phyloP scores from a whole-genome alignment of 2,888 invertebrate species.

The Lasioglossum morio region DNA sequence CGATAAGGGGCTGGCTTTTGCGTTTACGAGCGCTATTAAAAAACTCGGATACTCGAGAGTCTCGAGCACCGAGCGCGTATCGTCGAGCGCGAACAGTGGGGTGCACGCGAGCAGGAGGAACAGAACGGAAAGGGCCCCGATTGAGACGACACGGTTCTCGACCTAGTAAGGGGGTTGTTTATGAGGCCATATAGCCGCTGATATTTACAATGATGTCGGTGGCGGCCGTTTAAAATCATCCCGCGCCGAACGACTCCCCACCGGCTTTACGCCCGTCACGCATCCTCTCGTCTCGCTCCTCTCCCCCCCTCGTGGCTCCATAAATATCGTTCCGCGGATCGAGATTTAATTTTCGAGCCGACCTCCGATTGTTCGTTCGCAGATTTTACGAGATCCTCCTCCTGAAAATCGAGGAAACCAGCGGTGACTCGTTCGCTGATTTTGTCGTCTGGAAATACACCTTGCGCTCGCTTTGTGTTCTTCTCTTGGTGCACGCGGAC shows the following conservation, averaged over 20 bases:
- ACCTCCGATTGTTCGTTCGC: slow-evolving; percentile 29
- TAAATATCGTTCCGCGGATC: slow-evolving; percentile 75
- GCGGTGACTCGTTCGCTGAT: neutral
- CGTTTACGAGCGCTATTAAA: slow-evolving; percentile 55
- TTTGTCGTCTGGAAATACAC: neutral
- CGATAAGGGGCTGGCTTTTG: slow-evolving; percentile 43
- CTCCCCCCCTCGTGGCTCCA: slow-evolving; percentile 72
- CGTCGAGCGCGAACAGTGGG: slow-evolving; percentile 56
- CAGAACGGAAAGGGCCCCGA: slow-evolving; percentile 48
- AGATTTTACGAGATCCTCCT: slow-evolving; percentile 3
- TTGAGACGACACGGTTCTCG: slow-evolving; percentile 70
- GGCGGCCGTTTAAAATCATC: slow-evolving; percentile 75
- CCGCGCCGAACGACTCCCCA: slow-evolving; percentile 79
- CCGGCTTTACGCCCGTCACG: slow-evolving; percentile 81
- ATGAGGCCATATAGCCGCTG: slow-evolving; percentile 81
- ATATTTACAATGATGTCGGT: slow-evolving; percentile 83
- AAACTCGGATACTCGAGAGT: slow-evolving; percentile 13
- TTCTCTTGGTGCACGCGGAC: neutral
- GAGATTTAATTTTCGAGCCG: slow-evolving; percentile 73
- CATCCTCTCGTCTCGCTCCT: slow-evolving; percentile 75
- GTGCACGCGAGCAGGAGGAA: slow-evolving; percentile 39
- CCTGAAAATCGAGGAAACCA: neutral
- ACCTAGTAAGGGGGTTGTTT: slow-evolving; percentile 78
- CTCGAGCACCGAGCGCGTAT: slow-evolving; percentile 15
- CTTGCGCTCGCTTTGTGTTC: neutral